Conservation (phyloP, 30 jellyfish, hydroid and myxozoan genomes). For the Nemopilema nomurai region DNA sequence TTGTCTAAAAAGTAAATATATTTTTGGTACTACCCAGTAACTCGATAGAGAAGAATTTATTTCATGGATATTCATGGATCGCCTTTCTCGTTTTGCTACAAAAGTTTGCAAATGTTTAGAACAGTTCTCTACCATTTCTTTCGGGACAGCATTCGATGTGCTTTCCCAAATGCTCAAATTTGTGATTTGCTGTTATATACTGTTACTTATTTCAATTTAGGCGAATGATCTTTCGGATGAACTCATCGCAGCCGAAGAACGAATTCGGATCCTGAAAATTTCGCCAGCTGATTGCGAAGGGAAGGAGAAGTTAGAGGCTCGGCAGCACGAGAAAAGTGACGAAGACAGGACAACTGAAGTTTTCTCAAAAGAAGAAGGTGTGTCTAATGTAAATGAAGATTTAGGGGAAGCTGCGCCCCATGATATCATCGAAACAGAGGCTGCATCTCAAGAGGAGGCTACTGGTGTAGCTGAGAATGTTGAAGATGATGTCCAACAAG, state of each 20-base stretch:
- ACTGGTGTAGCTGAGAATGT: not conserved
- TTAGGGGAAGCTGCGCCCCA: not conserved
- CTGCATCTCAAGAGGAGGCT: not conserved
- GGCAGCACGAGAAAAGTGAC: not conserved
- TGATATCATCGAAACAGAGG: not conserved
- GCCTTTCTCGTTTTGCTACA: too few species aligned
- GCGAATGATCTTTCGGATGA: slow-evolving; percentile 20
- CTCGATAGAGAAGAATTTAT: too few species aligned
- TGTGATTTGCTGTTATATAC: not conserved
- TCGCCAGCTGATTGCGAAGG: not conserved
- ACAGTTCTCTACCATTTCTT: too few species aligned
- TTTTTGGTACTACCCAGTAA: too few species aligned
- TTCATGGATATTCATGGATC: too few species aligned
- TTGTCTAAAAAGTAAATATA: too few species aligned
- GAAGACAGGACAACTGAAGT: not conserved
- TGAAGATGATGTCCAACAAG: not conserved
- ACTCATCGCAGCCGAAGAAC: slow-evolving; percentile 2
- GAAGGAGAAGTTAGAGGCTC: not conserved
- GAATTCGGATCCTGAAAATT: not conserved
- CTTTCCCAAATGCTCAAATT: not conserved
- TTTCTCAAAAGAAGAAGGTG: not conserved
- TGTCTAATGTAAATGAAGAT: not conserved
- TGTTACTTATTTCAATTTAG: slow-evolving; percentile 1
- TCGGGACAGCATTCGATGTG: too few species aligned
- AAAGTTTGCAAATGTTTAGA: too few species aligned